Conservation (phyloP, 2,797 vertebrate genomes). For the Enteromius afrohamiltoni region DNA sequence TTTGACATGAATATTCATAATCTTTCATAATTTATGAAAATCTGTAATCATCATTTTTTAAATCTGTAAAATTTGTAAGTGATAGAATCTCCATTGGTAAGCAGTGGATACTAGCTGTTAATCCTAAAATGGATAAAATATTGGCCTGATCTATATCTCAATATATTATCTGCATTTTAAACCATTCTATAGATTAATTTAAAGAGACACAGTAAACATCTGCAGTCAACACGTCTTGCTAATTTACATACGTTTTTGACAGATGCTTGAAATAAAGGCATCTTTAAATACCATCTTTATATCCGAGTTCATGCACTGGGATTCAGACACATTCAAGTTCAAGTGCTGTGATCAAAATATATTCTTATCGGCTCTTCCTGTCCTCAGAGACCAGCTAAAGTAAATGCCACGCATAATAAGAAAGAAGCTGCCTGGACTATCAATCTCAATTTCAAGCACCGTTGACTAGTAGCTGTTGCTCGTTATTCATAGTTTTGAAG, state of each 20-base stretch:
- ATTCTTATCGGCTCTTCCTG: constrained; percentile 31
- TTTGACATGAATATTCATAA: too few relatives aligned
- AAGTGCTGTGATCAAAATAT: constrained; percentile 29
- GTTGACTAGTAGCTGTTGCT: not conserved
- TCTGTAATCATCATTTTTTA: too few relatives aligned
- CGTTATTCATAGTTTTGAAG: constrained; percentile 11
- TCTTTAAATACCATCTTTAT: constrained; percentile 29
- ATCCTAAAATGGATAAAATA: not conserved
- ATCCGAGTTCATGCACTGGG: constrained; percentile 13
- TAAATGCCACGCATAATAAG: constrained; percentile 44
- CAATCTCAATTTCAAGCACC: constrained; percentile 27
- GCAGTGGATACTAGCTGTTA: not conserved
- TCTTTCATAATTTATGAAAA: too few relatives aligned
- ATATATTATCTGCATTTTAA: not conserved
- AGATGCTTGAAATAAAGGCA: not conserved
- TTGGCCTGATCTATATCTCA: not conserved
- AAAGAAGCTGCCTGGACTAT: constrained; percentile 1
- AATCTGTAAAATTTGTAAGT: not conserved
- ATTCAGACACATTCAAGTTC: constrained; percentile 16
- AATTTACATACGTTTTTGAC: not conserved
- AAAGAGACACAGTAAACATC: not conserved
- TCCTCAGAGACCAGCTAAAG: constrained; percentile 7
- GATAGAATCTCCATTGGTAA: not conserved
- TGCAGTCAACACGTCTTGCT: constrained; percentile 17
- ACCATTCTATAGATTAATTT: not conserved